A percentile compares a stretch with the other conserved stretches of the same genome.
Evolutionary conservation across 2,888 invertebrate species (phyloP).

Genomic region (Fissipunctia ypsillon): DNA sequence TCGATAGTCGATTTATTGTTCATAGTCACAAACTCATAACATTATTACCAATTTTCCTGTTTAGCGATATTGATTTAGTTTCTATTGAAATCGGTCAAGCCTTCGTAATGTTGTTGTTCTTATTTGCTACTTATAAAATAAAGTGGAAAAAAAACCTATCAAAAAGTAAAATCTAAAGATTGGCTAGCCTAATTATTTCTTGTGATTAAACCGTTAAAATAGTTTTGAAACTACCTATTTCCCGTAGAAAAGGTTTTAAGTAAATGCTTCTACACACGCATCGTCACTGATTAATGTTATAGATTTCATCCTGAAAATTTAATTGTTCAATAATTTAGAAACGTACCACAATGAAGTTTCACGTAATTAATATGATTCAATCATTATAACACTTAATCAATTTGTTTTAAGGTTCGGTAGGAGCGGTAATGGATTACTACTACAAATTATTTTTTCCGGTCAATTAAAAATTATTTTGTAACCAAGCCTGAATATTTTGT

Average conservation of each 20-base stretch:
- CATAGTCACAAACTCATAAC: slow-evolving; percentile 33
- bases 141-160: not conserved
- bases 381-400: slow-evolving; percentile 21
- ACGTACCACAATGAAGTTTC: slow-evolving; percentile 44
- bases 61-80: slow-evolving; percentile 26
- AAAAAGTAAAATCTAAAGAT: slow-evolving; percentile 1
- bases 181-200: not conserved
- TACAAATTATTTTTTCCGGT: slow-evolving; percentile 12
- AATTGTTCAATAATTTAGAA: slow-evolving; percentile 51
- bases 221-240: not conserved
- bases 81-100: slow-evolving; percentile 7
- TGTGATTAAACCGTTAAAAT: not conserved
- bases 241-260: not conserved
- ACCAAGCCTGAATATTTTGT: not conserved
- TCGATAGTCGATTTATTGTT: slow-evolving; percentile 56
- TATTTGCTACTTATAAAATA: not conserved
- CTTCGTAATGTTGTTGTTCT: not conserved
- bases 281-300: slow-evolving; percentile 27
- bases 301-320: slow-evolving; percentile 31
- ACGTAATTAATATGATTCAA: slow-evolving; percentile 25
- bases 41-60: slow-evolving; percentile 43
- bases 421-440: slow-evolving; percentile 6
- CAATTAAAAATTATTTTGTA: not conserved
- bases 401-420: slow-evolving; percentile 5
- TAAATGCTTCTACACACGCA: slow-evolving; percentile 33